phyloP scores from a whole-genome alignment of 2,888 invertebrate genomes.

The Rhagophthalmus giganteus region DNA sequence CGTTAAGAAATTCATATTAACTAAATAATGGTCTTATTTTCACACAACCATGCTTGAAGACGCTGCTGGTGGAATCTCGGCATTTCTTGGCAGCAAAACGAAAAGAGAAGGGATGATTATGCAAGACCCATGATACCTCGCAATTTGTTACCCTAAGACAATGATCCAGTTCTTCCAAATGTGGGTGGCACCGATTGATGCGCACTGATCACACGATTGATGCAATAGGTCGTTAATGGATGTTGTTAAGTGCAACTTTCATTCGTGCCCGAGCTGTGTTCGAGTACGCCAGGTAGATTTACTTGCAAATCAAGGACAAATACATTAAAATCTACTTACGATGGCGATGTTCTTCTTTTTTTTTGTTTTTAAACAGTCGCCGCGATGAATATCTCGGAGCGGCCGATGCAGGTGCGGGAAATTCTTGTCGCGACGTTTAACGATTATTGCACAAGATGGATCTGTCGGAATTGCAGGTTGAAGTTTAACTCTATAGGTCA shows the following conservation, averaged over 20 bases:
- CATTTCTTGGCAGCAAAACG: conserved; percentile 27
- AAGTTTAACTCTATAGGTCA: too few relatives aligned
- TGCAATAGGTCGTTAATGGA: conserved; percentile 15
- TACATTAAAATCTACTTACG: too few relatives aligned
- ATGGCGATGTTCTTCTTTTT: too few relatives aligned
- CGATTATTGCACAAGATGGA: too few relatives aligned
- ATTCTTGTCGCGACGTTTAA: too few relatives aligned
- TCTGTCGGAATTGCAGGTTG: too few relatives aligned
- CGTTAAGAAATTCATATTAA: conserved; percentile 29
- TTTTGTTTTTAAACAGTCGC: too few relatives aligned
- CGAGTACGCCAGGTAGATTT: too few relatives aligned
- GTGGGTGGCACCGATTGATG: conserved; percentile 16
- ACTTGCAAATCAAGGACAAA: conserved; percentile 7
- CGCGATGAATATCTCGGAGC: too few relatives aligned
- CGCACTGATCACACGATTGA: conserved; percentile 12
- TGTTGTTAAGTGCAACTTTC: conserved; percentile 6
- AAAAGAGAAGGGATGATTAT: conserved; percentile 41
- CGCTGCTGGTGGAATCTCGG: conserved; percentile 23
- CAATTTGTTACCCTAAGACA: conserved; percentile 38
- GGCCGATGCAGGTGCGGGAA: too few relatives aligned
- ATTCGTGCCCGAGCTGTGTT: background rate
- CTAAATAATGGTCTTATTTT: conserved; percentile 18
- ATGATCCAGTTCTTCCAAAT: conserved; percentile 13
- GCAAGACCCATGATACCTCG: conserved; percentile 34
- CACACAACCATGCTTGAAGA: conserved; percentile 23